phyloP scores from a whole-genome alignment of 2,113 vertebrate species.

The Stegostoma tigrinum region DNA sequence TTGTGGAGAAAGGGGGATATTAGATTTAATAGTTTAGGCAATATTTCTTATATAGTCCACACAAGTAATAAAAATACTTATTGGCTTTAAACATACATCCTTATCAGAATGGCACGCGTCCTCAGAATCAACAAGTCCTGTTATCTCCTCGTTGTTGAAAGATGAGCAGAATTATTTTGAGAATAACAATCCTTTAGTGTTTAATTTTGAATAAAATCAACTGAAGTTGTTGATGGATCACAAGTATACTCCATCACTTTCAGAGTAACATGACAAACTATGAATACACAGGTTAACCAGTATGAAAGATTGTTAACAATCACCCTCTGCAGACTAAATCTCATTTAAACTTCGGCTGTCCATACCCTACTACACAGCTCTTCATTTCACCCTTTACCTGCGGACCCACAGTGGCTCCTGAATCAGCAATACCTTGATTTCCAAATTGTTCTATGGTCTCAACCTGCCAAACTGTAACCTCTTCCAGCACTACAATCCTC shows the following conservation, averaged over 20 bases:
- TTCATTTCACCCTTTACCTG: not conserved
- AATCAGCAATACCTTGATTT: not conserved
- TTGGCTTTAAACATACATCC: not conserved
- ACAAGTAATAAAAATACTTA: not conserved
- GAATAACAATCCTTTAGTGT: too few species aligned
- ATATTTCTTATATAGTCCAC: not conserved
- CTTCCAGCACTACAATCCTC: not conserved
- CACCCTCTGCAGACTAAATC: not conserved
- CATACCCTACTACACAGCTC: not conserved
- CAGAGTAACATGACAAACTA: too few species aligned
- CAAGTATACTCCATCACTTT: too few species aligned
- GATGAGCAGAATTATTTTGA: too few species aligned
- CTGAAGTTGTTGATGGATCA: too few species aligned
- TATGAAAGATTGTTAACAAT: not conserved
- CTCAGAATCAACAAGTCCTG: not conserved
- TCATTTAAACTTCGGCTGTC: not conserved
- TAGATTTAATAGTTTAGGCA: slow-evolving; percentile 33
- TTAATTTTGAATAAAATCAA: too few species aligned
- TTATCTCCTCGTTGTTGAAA: not conserved
- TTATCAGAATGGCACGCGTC: not conserved
- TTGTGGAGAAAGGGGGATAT: slow-evolving; percentile 39
- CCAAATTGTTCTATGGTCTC: not conserved
- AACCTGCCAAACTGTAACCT: not conserved
- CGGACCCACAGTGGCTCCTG: not conserved
- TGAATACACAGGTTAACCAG: too few species aligned